Evolutionary conservation across 2,113 vertebrate species (phyloP), one percentile per base, ranked within the genome.

Genomic region (Cyprinus carpio): DNA sequence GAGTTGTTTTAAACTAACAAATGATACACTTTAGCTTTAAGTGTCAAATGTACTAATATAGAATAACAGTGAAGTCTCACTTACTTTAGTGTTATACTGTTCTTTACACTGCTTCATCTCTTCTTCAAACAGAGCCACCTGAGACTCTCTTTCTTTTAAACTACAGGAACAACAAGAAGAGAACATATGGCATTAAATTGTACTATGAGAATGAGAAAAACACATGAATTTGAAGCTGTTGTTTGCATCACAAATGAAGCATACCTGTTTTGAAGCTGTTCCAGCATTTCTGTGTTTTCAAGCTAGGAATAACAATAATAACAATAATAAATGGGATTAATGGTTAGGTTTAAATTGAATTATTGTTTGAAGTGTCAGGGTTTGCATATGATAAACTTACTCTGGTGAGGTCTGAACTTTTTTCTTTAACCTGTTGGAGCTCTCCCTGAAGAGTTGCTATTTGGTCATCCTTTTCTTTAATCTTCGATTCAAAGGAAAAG

Each of bases 391-490:
- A 60, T 56, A 54, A 34, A 74, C 84, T 60, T 86, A 86, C 77
- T 34, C 27, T 64, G 18, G 46, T 75, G 20, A 29, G 49, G n/a
- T 81, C 84, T 15, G 27, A 60, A 54, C 31, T 82, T n/a, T 80
- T 54, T 34, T 84, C 51, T 71, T 81, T 87, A 31, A 65, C 91
- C 82, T 94, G 92, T 0, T 84, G 7, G 9, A 93, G 76, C 29
- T 64, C 65, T 27, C 18, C 86, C 23, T 87, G 81, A 78, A 87
- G 75, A 62, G 86, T 49, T 74, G 82, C 64, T 51, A 87, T 64
- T 51, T 74, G 82, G 37, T 27, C 43, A 11, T 84, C 82, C n/a
- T 79, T 83, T 74, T 84, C 86, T 65, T 81, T 84, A 27, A 87
- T 34, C 86, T 87, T n/a, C 4, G 15, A 75, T 74, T 75, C 31